Percentiles rank a stretch among this genome's conserved stretches.
phyloP scores from a whole-genome alignment of 2,797 vertebrate species.

The Lagocephalus sceleratus region DNA sequence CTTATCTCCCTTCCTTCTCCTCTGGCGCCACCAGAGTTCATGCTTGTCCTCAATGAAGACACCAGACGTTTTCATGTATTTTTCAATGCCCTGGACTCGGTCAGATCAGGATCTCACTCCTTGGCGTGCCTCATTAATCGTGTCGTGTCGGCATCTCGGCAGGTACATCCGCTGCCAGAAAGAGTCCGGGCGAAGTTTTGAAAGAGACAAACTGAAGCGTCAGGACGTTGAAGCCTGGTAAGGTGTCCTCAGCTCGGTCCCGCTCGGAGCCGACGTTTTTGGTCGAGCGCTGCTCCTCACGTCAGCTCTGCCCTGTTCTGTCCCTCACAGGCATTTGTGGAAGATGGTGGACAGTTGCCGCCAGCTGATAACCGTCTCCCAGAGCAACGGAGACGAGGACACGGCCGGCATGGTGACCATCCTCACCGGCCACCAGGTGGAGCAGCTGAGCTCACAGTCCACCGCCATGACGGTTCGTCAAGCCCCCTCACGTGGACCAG shows the following conservation, averaged over 20 bases:
- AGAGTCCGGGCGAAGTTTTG: conserved; percentile 88
- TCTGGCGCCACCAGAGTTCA: too few species aligned
- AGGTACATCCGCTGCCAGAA: conserved; percentile 98
- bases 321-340: conserved; percentile 84
- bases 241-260: conserved; percentile 3
- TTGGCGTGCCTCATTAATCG: too few species aligned
- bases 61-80: too few species aligned
- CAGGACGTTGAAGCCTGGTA: conserved; percentile 94
- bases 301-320: not conserved
- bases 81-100: too few species aligned
- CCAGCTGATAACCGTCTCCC: conserved; percentile 85
- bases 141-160: not conserved
- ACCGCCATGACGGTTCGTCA: conserved; percentile 88
- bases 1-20: too few species aligned
- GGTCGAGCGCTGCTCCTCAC: fast-evolving
- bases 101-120: too few species aligned
- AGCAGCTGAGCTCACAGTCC: conserved; percentile 78
- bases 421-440: conserved; percentile 83
- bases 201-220: conserved; percentile 92
- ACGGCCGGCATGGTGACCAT: conserved; percentile 96
- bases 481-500: not conserved
- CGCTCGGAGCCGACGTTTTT: not conserved
- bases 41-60: too few species aligned
- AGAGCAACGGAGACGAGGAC: conserved; percentile 89
- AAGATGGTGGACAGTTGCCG: conserved; percentile 98